A percentile compares a stretch with the other conserved stretches of the same genome.
These are phyloP conservation scores for Willisornis vidua DNA, from an alignment of 2,113 vertebrate genomes.

Conservation along the genomic window DNA sequence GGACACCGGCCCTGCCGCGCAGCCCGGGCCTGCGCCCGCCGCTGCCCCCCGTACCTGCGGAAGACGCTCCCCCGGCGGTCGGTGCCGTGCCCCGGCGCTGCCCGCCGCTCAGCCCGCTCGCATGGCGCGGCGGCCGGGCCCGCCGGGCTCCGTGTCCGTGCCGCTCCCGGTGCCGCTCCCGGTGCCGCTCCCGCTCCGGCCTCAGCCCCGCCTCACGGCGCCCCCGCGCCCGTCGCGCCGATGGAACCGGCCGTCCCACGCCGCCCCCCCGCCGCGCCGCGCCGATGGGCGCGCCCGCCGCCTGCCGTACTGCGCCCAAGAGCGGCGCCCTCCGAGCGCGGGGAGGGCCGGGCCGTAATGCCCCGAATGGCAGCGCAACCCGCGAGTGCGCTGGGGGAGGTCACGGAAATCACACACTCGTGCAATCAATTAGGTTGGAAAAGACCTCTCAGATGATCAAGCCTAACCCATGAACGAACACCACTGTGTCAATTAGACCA, in stretches of 20 bases:
- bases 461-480: neutral
- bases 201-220: conserved; percentile 43
- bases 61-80: too few relatives aligned
- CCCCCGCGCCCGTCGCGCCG: neutral
- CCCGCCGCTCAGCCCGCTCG: neutral
- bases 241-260: neutral
- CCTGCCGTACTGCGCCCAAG: neutral
- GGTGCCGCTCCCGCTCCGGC: conserved; percentile 17
- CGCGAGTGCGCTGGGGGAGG: fast-evolving
- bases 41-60: too few relatives aligned
- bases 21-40: too few relatives aligned
- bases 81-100: too few relatives aligned
- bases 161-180: neutral
- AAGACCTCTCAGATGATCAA: neutral
- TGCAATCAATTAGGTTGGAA: neutral
- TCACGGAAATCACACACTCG: neutral
- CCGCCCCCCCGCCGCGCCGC: neutral
- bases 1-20: too few relatives aligned
- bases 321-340: fast-evolving
- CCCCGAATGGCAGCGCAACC: neutral
- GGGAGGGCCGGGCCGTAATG: neutral
- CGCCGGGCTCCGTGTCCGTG: neutral
- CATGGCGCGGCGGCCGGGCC: conserved; percentile 1
- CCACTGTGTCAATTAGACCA: too few relatives aligned
- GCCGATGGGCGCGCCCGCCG: neutral